A percentile compares a stretch with the other conserved stretches of the same genome.
phyloP scores from a whole-genome alignment of 2,888 invertebrate species.

The Psylliodes chrysocephalus region DNA sequence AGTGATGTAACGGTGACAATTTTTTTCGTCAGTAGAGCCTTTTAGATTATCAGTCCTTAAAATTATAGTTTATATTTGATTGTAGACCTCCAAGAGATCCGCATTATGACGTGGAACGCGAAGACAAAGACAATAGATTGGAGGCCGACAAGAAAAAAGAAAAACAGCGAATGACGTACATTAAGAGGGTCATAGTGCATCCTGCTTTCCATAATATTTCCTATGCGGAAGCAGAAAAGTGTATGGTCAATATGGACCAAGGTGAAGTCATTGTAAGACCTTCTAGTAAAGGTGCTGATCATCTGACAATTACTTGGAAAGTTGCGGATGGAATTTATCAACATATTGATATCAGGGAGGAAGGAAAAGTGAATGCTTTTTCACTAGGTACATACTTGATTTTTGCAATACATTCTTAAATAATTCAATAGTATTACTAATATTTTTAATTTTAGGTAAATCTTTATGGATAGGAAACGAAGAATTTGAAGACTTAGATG shows the following conservation, averaged over 20 bases:
- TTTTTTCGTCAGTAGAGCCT: too few species aligned
- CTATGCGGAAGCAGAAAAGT: conserved; percentile 89
- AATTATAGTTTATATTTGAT: conserved; percentile 11
- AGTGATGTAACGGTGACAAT: too few species aligned
- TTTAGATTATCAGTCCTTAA: too few species aligned
- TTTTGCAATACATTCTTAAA: too few species aligned
- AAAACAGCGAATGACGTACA: conserved; percentile 85
- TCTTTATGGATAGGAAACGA: conserved; percentile 88
- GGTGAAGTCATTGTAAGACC: conserved; percentile 97
- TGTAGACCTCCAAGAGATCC: conserved; percentile 84
- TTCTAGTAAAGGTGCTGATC: conserved; percentile 93
- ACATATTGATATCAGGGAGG: conserved; percentile 95
- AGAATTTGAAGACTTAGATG: conserved; percentile 98
- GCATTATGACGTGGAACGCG: conserved; percentile 89
- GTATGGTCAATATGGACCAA: conserved; percentile 92
- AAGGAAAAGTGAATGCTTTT: conserved; percentile 96
- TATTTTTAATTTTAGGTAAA: conserved; percentile 72
- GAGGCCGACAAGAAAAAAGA: conserved; percentile 86
- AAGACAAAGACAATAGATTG: conserved; percentile 80
- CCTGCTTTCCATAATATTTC: conserved; percentile 97
- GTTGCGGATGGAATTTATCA: conserved; percentile 93
- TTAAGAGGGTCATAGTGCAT: conserved; percentile 97
- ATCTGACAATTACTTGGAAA: conserved; percentile 99
- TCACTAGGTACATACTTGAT: conserved; percentile 76
- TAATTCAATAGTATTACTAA: not conserved